Conservation (phyloP, 2,113 vertebrate genomes). For the Dasyprocta punctata region DNA sequence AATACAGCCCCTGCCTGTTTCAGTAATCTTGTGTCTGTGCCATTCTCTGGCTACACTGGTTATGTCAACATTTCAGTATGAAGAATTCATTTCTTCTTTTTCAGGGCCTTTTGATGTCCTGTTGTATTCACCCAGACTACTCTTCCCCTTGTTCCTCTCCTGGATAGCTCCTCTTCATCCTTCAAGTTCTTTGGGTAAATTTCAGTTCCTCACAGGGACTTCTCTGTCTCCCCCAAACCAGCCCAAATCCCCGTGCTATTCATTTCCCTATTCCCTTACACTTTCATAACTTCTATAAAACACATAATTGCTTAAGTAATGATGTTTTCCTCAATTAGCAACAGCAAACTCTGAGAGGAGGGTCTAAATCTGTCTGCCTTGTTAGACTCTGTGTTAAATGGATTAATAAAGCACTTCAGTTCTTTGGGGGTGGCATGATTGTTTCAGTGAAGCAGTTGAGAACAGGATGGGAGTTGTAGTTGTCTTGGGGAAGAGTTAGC, state of each 20-base stretch:
- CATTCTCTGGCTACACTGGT: not conserved
- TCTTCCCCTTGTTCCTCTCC: not conserved
- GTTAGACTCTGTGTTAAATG: not conserved
- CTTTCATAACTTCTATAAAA: not conserved
- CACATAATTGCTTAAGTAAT: not conserved
- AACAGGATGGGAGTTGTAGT: not conserved
- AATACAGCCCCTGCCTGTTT: not conserved
- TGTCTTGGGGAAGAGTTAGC: not conserved
- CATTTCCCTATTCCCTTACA: not conserved
- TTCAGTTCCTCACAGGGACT: not conserved
- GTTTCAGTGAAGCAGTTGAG: not conserved
- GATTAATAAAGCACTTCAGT: not conserved
- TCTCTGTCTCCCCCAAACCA: not conserved
- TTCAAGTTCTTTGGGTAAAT: not conserved
- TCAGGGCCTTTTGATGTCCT: not conserved
- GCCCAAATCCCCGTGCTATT: rapidly evolving
- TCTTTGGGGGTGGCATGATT: not conserved
- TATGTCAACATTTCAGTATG: not conserved
- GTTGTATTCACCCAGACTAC: not conserved
- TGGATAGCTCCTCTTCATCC: not conserved
- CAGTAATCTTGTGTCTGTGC: not conserved
- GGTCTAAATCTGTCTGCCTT: not conserved
- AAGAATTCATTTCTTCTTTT: not conserved
- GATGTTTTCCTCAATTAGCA: not conserved
- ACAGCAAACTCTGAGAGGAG: not conserved